These are phyloP conservation scores for Tetheella fluctuosa DNA, from an alignment of 2,888 invertebrate genomes.

Conservation along the genomic window DNA sequence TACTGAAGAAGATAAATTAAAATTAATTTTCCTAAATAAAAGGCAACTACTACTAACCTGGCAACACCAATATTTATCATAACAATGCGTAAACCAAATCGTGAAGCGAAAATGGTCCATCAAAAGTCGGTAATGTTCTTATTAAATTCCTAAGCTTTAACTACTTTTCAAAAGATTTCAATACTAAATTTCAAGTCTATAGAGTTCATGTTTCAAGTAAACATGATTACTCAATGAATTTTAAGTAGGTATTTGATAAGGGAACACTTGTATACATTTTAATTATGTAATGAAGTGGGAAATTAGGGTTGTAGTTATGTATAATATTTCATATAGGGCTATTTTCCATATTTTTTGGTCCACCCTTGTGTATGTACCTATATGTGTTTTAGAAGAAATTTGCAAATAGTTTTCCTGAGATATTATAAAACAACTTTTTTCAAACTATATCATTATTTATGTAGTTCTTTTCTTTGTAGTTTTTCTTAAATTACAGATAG, in stretches of 20 bases:
- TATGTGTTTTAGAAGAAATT: no score
- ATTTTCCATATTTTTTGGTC: no score
- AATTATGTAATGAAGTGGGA: not conserved
- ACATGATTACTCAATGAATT: slow-evolving; percentile 12
- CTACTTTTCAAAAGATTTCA: slow-evolving; percentile 17
- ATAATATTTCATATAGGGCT: no score
- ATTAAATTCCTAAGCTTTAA: slow-evolving; percentile 40
- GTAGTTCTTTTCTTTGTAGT: no score
- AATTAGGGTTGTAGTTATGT: not conserved
- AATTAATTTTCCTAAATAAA: slow-evolving; percentile 6
- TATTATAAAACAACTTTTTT: no score
- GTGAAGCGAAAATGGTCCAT: slow-evolving; percentile 46
- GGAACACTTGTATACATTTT: not conserved
- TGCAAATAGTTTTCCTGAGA: no score
- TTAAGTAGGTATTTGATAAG: slow-evolving; percentile 7
- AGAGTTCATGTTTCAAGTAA: not conserved
- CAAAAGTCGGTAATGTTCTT: slow-evolving; percentile 47
- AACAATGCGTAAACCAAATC: slow-evolving; percentile 44
- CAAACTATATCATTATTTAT: no score
- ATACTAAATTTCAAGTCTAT: accelerated
- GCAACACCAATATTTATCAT: slow-evolving; percentile 47
- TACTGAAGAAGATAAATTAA: no score
- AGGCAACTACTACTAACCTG: slow-evolving; percentile 15
- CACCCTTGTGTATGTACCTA: no score
- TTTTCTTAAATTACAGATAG: no score